phyloP scores from a whole-genome alignment of 2,113 vertebrate genomes.

The rabbit (Oryctolagus cuniculus) region DNA sequence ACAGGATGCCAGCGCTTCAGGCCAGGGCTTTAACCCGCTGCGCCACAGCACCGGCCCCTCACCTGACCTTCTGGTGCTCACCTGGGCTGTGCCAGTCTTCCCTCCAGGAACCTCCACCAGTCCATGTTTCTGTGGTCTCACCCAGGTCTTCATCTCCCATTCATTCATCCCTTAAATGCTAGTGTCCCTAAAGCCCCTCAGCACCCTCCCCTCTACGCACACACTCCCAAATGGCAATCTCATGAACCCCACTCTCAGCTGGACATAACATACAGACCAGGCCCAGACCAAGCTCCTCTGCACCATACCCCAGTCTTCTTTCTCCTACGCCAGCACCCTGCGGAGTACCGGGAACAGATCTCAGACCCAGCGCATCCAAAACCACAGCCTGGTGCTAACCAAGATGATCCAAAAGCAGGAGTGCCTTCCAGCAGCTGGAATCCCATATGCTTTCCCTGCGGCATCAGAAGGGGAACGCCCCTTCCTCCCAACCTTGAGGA shows the following conservation, averaged over 20 bases:
- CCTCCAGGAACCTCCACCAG: not conserved
- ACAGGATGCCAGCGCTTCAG: too few species aligned
- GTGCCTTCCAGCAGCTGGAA: not conserved
- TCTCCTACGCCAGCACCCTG: not conserved
- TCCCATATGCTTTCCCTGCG: not conserved
- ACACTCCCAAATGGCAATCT: not conserved
- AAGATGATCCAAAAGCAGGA: not conserved
- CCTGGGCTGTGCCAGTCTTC: not conserved
- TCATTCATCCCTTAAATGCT: not conserved
- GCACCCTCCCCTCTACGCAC: not conserved
- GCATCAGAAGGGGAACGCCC: not conserved
- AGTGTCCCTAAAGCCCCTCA: not conserved
- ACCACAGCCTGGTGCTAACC: not conserved
- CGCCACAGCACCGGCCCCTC: too few species aligned
- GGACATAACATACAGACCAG: accelerated
- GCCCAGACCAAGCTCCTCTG: not conserved
- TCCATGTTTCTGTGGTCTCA: not conserved
- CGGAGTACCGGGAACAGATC: not conserved
- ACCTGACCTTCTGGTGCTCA: not conserved
- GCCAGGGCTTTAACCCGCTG: too few species aligned
- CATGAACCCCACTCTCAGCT: not conserved
- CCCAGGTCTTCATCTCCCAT: not conserved
- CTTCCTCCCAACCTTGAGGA: not conserved
- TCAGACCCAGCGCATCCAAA: not conserved
- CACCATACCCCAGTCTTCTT: not conserved